Evolutionary conservation across 2,888 invertebrate species (phyloP).

Genomic region (Yponomeuta sedellus): DNA sequence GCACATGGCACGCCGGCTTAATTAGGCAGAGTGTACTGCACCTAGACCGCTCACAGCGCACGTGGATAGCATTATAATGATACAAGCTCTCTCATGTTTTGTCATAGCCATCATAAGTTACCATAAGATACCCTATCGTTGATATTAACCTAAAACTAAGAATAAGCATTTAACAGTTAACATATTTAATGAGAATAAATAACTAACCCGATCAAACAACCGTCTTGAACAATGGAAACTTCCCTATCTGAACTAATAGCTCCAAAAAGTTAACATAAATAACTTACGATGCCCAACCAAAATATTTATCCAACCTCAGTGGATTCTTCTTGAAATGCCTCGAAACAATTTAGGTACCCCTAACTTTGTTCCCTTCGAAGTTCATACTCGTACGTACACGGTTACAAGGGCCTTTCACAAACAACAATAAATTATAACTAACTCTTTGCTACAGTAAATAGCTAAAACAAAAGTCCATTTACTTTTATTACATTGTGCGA

Average conservation of each 20-base stretch:
- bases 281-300: background rate
- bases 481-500: background rate
- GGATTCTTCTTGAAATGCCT: background rate
- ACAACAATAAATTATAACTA: slow-evolving; percentile 11
- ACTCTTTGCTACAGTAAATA: slow-evolving; percentile 10
- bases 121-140: slow-evolving; percentile 21
- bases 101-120: no score
- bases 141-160: background rate
- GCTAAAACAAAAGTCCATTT: background rate
- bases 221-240: background rate
- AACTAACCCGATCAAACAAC: background rate
- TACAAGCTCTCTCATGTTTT: slow-evolving; percentile 28
- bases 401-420: background rate
- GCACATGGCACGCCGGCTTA: slow-evolving; percentile 21
- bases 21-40: slow-evolving; percentile 26
- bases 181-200: no score
- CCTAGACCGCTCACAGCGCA: slow-evolving; percentile 29
- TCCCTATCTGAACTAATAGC: background rate
- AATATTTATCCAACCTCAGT: background rate
- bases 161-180: no score
- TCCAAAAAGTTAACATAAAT: background rate
- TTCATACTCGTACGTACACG: background rate
- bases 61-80: slow-evolving; percentile 25
- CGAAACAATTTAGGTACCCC: background rate
- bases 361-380: background rate